These are phyloP conservation scores for Sminthurides bifidus DNA, from an alignment of 1,140 invertebrate species.

Conservation along the genomic window DNA sequence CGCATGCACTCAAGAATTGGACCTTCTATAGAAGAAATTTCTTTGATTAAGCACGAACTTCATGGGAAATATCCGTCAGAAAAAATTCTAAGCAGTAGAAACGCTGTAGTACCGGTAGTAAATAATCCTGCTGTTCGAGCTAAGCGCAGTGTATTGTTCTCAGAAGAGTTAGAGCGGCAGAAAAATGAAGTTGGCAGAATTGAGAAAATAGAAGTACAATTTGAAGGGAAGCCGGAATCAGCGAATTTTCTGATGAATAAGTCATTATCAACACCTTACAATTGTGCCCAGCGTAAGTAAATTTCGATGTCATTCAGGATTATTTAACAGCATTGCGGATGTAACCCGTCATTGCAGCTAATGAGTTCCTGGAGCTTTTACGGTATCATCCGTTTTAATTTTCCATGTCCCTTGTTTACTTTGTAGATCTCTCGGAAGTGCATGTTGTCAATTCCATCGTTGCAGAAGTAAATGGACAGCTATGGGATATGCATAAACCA, in stretches of 20 bases:
- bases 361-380: not conserved
- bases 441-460: conserved; percentile 58
- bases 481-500: conserved; percentile 90
- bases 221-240: conserved; percentile 52
- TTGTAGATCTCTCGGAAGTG: conserved; percentile 60
- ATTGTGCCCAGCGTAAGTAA: conserved; percentile 74
- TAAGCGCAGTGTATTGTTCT: conserved; percentile 47
- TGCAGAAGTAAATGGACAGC: conserved; percentile 60
- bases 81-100: conserved; percentile 5
- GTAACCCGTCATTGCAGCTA: not conserved
- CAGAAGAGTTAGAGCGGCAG: conserved; percentile 63
- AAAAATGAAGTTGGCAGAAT: conserved; percentile 58
- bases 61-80: conserved; percentile 19
- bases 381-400: not conserved
- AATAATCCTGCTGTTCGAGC: conserved; percentile 22
- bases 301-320: not conserved
- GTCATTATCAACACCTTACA: conserved; percentile 75
- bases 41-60: conserved; percentile 12
- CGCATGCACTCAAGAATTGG: conserved; percentile 13
- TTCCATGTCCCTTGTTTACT: conserved; percentile 12
- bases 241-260: conserved; percentile 80
- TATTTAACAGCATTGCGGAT: conserved; percentile 2
- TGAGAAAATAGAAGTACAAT: conserved; percentile 81
- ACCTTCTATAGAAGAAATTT: conserved; percentile 22
- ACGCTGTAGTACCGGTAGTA: conserved; percentile 15